A percentile compares a stretch with the other conserved stretches of the same genome.
phyloP scores from a whole-genome alignment of 2,888 invertebrate species.

The Zygothrica quintamaculata region DNA sequence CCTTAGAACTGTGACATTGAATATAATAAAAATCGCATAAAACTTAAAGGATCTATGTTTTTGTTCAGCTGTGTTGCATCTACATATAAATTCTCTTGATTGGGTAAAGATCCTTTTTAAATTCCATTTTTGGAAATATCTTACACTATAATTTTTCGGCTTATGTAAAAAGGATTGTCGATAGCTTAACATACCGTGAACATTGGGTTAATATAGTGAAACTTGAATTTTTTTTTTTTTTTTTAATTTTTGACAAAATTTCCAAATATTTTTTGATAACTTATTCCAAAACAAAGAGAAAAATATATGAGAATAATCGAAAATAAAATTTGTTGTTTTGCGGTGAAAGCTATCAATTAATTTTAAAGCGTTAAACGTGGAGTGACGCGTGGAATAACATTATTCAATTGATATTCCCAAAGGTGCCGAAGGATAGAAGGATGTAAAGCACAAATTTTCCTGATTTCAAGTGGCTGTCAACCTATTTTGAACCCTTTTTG shows the following conservation, averaged over 20 bases:
- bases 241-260: too few species aligned
- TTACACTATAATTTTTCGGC: too few species aligned
- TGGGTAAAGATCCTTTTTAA: background rate
- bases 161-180: too few species aligned
- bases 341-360: too few species aligned
- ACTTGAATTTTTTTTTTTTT: too few species aligned
- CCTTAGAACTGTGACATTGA: background rate
- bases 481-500: conserved; percentile 8
- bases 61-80: background rate
- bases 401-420: conserved; percentile 1
- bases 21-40: conserved; percentile 12
- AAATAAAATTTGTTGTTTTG: too few species aligned
- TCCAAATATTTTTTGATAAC: too few species aligned
- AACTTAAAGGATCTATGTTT: background rate
- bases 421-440: background rate
- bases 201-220: too few species aligned
- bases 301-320: too few species aligned
- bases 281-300: too few species aligned
- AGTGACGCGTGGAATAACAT: background rate
- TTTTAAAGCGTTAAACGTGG: background rate
- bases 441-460: background rate
- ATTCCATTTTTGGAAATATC: background rate
- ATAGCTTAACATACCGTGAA: too few species aligned
- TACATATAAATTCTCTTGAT: background rate
- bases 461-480: conserved; percentile 2